These are phyloP conservation scores for Hyperoplus immaculatus DNA, from an alignment of 2,797 vertebrate genomes.

Conservation along the genomic window DNA sequence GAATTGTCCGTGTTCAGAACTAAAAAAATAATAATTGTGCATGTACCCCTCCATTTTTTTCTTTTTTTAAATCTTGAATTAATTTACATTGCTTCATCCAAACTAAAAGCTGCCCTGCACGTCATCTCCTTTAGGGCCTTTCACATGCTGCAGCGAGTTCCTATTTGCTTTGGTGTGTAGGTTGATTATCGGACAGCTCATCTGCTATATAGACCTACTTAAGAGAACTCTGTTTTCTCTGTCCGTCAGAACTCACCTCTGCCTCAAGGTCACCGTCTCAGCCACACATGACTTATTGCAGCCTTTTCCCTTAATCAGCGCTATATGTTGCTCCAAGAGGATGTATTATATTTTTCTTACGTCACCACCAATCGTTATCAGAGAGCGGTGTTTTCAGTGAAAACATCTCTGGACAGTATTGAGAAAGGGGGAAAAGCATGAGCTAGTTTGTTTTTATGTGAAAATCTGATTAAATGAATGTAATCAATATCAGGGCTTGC, in stretches of 20 bases:
- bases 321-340: constrained; percentile 61
- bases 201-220: too few relatives aligned
- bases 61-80: not conserved
- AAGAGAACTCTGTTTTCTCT: not conserved
- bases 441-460: constrained; percentile 62
- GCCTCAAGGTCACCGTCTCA: constrained; percentile 33
- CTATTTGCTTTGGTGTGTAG: not conserved
- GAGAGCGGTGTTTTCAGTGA: constrained; percentile 54
- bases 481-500: constrained; percentile 53
- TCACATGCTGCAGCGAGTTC: not conserved
- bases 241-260: constrained; percentile 15
- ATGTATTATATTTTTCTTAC: constrained; percentile 59
- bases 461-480: constrained; percentile 56
- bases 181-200: constrained; percentile 11
- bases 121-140: not conserved
- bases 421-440: constrained; percentile 27
- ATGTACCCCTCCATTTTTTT: not conserved
- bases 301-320: constrained; percentile 22
- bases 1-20: not conserved
- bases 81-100: not conserved
- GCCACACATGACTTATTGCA: constrained; percentile 33
- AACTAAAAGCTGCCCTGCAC: not conserved
- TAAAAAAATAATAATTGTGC: not conserved
- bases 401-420: constrained; percentile 49
- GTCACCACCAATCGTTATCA: constrained; percentile 45